A percentile compares a stretch with the other conserved stretches of the same genome.
Conservation (phyloP, 2,888 invertebrate genomes). For the Nomada fucata region DNA sequence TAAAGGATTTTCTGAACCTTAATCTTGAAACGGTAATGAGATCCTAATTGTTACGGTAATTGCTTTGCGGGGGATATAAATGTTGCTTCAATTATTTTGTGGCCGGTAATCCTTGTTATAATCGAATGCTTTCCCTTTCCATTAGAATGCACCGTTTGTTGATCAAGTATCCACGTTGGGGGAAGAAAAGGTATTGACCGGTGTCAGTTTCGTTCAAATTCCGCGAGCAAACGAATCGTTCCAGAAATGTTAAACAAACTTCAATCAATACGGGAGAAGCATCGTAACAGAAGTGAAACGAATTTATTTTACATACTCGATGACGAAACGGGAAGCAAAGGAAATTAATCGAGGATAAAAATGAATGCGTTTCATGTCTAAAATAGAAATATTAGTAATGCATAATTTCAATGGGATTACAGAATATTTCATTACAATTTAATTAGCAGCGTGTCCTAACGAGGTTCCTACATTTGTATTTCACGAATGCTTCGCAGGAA, state of each 20-base stretch:
- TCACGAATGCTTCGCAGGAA: not conserved
- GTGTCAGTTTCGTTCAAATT: not conserved
- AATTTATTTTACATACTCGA: not conserved
- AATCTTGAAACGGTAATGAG: not conserved
- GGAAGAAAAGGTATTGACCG: not conserved
- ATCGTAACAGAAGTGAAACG: not conserved
- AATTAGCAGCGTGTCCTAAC: not conserved
- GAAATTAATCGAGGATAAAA: not conserved
- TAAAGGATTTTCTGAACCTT: not conserved
- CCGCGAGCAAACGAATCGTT: not conserved
- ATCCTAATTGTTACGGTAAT: not conserved
- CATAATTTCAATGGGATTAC: not conserved
- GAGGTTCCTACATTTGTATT: not conserved
- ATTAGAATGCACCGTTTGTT: not conserved
- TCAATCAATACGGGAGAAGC: not conserved
- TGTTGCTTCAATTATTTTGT: not conserved
- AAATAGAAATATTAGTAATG: not conserved
- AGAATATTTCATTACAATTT: not conserved
- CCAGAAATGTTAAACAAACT: not conserved
- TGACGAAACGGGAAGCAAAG: not conserved
- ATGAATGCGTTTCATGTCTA: not conserved
- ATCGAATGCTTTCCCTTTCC: not conserved
- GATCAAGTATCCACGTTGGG: not conserved
- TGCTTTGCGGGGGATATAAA: not conserved
- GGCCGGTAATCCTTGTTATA: not conserved